Conservation (phyloP, 2,797 vertebrate species). For the Hirundo rustica region DNA sequence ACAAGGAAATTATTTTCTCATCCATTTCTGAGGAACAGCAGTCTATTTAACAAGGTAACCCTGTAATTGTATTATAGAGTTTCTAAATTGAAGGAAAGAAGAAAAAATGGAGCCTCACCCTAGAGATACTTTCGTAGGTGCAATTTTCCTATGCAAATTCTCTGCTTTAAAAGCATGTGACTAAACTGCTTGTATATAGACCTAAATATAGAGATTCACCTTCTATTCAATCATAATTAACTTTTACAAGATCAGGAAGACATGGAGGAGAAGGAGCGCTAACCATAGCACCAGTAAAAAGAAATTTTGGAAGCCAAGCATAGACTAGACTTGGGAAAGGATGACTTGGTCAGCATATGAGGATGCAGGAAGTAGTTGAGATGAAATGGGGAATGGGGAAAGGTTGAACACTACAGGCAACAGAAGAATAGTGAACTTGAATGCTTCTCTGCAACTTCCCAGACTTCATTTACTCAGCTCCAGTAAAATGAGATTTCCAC, state of each 20-base stretch:
- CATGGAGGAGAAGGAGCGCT: neutral
- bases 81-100: neutral
- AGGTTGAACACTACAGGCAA: fast-evolving
- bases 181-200: neutral
- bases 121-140: neutral
- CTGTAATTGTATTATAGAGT: neutral
- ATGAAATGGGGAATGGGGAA: neutral
- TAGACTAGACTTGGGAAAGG: neutral
- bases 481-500: neutral
- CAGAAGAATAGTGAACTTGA: neutral
- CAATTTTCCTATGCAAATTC: neutral
- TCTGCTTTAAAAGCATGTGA: neutral
- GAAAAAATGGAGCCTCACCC: neutral
- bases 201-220: neutral
- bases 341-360: neutral
- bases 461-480: neutral
- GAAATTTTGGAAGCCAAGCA: neutral
- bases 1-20: neutral
- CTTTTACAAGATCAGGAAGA: too few relatives aligned
- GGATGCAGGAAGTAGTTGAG: neutral
- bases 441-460: neutral
- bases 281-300: neutral
- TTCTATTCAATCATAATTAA: too few relatives aligned
- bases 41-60: neutral
- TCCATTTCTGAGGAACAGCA: neutral